Base-by-base conservation (phyloP, 2,797 vertebrate genomes). In the Atherinosoma microstoma region DNA sequence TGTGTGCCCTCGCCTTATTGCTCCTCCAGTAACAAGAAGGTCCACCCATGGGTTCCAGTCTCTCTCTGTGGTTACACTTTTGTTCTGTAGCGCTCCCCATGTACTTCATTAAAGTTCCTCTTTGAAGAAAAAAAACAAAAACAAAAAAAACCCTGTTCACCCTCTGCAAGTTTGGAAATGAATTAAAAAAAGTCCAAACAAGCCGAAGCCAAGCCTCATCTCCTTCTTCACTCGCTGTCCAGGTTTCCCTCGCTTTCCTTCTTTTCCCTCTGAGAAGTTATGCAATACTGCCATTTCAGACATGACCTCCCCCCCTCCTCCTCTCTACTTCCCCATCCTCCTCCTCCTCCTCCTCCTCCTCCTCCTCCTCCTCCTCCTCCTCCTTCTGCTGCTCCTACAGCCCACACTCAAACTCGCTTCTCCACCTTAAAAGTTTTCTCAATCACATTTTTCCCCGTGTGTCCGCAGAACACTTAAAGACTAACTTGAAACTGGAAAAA, bases 231-330 rank as follows among this genome's bases (percentile, higher is more conserved):
- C 58, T 80, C 64, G 57, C 67, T 87, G 79, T 84, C 58, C 75
- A 64, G 75, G 85, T 45, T 89, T 81, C 82, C 68, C 79, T 83
- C 58, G 10, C 78, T 82, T 85, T 87, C 76, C 75, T 84, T 84
- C 79, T 74, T 67, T 70, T 89, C 81, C 74, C 75, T 83, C 56
- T 27, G 63, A 73, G 56, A 78, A 88, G 87, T 94, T 94, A 93
- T 87, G 92, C 91, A 94, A 93, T 89, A 54, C 72, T 73, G 84
- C 84, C 89, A 87, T 91, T 90, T 75, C 87, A 85, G 84, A 87
- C 73, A 64, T 59, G 76, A 85, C 86, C 81, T 60, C 86, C 86
- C 82, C 88, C 85, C 86, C 82, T 87, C 85, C 59, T 67, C 36
- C 69, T 3, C 57, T 36, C 45, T 58, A 47, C 49, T 62, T 34